These are phyloP conservation scores for Eueremaeus valkanovi DNA, from an alignment of 2,888 invertebrate genomes.

Conservation along the genomic window DNA sequence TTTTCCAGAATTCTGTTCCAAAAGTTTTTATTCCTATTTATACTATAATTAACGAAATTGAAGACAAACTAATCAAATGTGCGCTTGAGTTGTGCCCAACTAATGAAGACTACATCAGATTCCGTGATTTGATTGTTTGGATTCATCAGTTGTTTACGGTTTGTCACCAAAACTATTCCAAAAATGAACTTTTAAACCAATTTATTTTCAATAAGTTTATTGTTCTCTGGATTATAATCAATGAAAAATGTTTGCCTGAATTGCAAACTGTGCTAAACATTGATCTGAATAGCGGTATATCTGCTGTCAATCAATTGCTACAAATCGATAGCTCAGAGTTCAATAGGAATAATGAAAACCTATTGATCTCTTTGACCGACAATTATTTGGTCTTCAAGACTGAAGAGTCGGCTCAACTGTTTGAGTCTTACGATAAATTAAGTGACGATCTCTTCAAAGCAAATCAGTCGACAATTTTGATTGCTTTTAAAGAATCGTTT, in stretches of 20 bases:
- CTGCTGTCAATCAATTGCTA: slow-evolving; percentile 8
- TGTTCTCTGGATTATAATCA: slow-evolving; percentile 6
- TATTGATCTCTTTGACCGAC: neutral
- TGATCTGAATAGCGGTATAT: neutral
- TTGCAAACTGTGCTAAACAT: slow-evolving; percentile 14
- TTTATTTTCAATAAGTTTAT: neutral
- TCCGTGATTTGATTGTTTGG: slow-evolving; percentile 34
- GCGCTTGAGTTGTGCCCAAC: neutral
- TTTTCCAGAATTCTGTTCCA: neutral
- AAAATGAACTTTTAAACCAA: neutral
- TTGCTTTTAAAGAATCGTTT: neutral
- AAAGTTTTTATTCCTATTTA: slow-evolving; percentile 21
- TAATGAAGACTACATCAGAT: neutral
- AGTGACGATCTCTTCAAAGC: neutral
- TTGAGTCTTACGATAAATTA: neutral
- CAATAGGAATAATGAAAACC: neutral
- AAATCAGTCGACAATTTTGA: neutral
- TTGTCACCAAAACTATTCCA: slow-evolving; percentile 29
- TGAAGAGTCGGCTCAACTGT: slow-evolving; percentile 15
- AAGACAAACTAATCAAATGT: neutral
- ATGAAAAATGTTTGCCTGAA: slow-evolving; percentile 13
- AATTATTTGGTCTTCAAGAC: neutral
- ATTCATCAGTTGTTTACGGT: neutral
- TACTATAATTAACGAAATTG: slow-evolving; percentile 23
- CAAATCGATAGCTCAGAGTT: neutral